Evolutionary conservation across 2,797 vertebrate genomes (phyloP), one percentile per base, ranked within the genome.

Genomic region (Catamblyrhynchus diadema): DNA sequence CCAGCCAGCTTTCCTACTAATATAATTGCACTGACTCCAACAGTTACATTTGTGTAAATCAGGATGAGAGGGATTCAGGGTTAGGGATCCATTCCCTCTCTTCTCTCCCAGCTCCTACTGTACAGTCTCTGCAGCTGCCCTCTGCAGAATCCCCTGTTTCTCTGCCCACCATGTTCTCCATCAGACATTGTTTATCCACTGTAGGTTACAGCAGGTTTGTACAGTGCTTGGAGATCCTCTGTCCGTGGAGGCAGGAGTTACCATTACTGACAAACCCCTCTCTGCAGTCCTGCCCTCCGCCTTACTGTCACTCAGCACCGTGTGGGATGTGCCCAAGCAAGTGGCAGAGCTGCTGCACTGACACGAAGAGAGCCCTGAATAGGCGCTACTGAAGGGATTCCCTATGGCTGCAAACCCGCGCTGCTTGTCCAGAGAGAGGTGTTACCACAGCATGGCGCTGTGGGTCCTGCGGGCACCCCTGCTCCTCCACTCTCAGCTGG

Each of bases 221-320:
- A 10, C 47, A 12, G 54, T 2, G 50, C 33, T 72, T 35, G 73
- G 54, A 75, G 42, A 48, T 39, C 18, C 59, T 53, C 62, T 54
- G 6, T 24, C 1, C 1, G 22, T 8, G 42, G 25, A 75, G 51
- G 71, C 39, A 44, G 33, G 21, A 0, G 1, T 12, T 39, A 10
- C 22, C 39, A 18, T 4, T 27, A 24, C 59, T 39, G 59, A 73
- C 62, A 62, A 73, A 59, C n/a, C 6, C 28, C 23, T 56, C 53
- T 37, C 44, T 32, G 9, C 66, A 47, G 44, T 28, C 74, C 57
- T 82, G 50, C n/a, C 30, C 47, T 39, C 23, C 33, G 27, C 59
- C 47, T 70, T 12, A 48, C 48, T 56, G 54, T 28, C 85, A 7
- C 56, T n/a, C 15, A 4, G 25, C n/a, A 20, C 30, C 19, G 10